Evolutionary conservation across 2,888 invertebrate genomes (phyloP), one percentile per base, ranked within the genome.

Genomic region (Timandra comae): DNA sequence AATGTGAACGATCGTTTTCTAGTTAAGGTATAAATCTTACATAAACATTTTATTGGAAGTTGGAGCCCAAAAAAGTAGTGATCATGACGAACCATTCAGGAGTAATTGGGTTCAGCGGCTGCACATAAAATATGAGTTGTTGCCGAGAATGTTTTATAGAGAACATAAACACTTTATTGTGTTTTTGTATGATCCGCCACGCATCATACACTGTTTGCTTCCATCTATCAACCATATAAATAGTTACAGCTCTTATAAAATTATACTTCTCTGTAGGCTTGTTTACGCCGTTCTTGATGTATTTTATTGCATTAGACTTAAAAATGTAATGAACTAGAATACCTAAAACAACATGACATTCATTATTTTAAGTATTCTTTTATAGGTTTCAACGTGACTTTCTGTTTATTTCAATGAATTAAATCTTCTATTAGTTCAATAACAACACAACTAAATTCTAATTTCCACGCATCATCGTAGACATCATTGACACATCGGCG

Each of bases 131-230:
- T 84, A 81, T 77, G 73, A 75, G 79, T 67, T 74, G 70, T 70
- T 63, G 61, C 56, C 61, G 59, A 60, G 66, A 70, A 60, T 63
- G 67, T 78, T 84, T 84, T 84, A 84, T 82, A 68, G 79, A 67
- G 63, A 72, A 68, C 72, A 82, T 81, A 82, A 82, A 84, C 72
- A 70, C 67, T 81, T 82, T 80, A 80, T 79, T 77, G 73, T 74
- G 60, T 71, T 78, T 73, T 74, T 72, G 70, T 77, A 11, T 10
- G 9, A 24, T 24, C 4, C 51, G 60, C 60, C 45, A 53, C 49
- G 49, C 54, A 64, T 62, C 55, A 63, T 68, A 63, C 63, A 59
- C 52, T 52, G 56, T 64, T 54, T 54, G 52, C 51, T 40, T n/a
- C n/a, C n/a, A n/a, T 53, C 39, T 40, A 21, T 35, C 21, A 27